phyloP scores from a whole-genome alignment of 2,797 vertebrate species.

The Danio jaintianensis region DNA sequence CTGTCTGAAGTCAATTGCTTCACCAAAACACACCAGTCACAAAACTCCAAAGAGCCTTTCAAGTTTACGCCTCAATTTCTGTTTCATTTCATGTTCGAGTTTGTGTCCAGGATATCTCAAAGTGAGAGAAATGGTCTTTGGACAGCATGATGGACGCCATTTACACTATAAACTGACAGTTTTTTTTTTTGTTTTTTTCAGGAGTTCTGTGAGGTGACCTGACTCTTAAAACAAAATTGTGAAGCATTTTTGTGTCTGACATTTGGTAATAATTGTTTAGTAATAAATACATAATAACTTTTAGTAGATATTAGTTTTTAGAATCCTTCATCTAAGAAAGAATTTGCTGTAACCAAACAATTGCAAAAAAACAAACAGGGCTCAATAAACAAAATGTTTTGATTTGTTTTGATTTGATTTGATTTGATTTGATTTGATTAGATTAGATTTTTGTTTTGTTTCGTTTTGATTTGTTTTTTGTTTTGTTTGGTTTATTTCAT shows the following conservation, averaged over 20 bases:
- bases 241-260: background rate
- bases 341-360: too few species aligned
- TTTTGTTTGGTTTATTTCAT: too few species aligned
- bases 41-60: slow-evolving; percentile 11
- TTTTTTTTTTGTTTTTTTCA: background rate
- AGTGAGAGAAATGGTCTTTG: background rate
- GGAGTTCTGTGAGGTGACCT: background rate
- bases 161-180: background rate
- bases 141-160: background rate
- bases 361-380: too few species aligned
- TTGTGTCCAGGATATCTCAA: background rate
- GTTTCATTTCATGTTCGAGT: background rate
- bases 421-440: too few species aligned
- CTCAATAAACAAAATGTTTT: too few species aligned
- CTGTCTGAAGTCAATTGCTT: slow-evolving; percentile 22
- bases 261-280: too few species aligned
- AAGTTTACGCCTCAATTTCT: slow-evolving; percentile 19
- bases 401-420: too few species aligned
- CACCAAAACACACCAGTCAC: background rate
- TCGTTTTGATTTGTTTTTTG: too few species aligned
- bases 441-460: too few species aligned
- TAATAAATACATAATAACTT: too few species aligned
- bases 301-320: too few species aligned
- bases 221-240: background rate
- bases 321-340: too few species aligned